phyloP scores from a whole-genome alignment of 2,797 vertebrate genomes.

The Sebastiscus tertius region DNA sequence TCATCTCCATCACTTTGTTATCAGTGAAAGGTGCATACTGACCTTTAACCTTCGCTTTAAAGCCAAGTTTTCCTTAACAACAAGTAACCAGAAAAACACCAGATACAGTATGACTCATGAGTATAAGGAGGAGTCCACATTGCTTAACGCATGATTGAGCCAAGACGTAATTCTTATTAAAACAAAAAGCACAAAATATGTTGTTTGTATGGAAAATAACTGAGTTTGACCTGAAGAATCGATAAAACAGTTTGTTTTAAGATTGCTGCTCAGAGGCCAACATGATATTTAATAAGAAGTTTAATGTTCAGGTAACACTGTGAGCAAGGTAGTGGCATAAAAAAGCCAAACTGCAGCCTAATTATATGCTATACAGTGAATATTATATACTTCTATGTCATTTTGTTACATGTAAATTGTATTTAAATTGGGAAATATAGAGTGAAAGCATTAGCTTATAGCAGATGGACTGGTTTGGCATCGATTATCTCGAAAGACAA shows the following conservation, averaged over 20 bases:
- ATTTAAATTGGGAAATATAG: neutral
- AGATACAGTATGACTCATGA: constrained; percentile 16
- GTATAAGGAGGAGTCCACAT: constrained; percentile 14
- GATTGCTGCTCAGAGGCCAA: neutral
- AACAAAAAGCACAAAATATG: neutral
- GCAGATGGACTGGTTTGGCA: constrained; percentile 20
- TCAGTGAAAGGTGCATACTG: constrained; percentile 14
- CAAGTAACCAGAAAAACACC: constrained; percentile 24
- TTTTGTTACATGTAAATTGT: too few species aligned
- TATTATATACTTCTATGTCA: neutral
- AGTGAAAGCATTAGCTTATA: neutral
- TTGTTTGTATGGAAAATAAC: neutral
- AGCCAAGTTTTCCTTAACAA: constrained; percentile 9
- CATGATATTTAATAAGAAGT: constrained; percentile 29
- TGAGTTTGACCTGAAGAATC: constrained; percentile 1
- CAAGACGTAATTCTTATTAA: neutral
- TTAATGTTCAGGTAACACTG: constrained; percentile 37
- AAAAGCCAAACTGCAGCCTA: neutral
- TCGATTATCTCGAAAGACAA: constrained; percentile 8
- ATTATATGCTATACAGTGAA: neutral
- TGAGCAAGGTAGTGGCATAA: neutral
- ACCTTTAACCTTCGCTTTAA: constrained; percentile 35
- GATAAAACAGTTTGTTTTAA: neutral
- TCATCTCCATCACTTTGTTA: constrained; percentile 13
- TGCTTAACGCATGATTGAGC: constrained; percentile 9